These are phyloP conservation scores for Chondrosia reniformis DNA, from an alignment of 37 sponge, comb jelly and placozoan genomes.

Conservation along the genomic window DNA sequence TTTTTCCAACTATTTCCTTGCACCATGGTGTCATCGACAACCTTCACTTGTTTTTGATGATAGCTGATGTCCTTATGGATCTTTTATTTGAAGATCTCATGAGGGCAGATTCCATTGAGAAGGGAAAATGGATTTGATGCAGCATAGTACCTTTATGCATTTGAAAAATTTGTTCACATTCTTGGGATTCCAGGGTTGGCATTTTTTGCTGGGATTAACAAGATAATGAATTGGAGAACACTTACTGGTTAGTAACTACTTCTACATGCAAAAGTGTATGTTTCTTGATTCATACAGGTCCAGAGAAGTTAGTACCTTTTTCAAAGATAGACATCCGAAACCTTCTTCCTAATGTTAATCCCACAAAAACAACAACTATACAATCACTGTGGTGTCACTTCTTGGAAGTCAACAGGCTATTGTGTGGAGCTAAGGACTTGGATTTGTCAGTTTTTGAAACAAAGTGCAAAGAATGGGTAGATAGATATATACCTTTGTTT, in stretches of 20 bases:
- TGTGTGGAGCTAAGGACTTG: not conserved
- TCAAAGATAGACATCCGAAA: not conserved
- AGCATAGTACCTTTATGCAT: not conserved
- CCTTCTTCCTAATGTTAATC: not conserved
- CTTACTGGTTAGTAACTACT: not conserved
- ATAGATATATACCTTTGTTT: not conserved
- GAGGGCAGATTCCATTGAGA: not conserved
- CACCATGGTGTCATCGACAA: constrained; percentile 10
- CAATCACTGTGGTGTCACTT: constrained; percentile 15
- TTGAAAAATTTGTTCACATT: not conserved
- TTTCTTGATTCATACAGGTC: not conserved
- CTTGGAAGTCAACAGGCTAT: not conserved
- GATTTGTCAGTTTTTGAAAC: no score
- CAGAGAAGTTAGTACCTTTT: constrained; percentile 22
- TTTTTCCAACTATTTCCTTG: constrained; percentile 7
- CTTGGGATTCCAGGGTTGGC: constrained; percentile 16
- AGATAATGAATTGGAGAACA: not conserved
- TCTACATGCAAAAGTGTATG: no score
- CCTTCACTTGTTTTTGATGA: constrained; percentile 14
- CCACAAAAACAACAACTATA: not conserved
- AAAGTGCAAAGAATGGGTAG: not conserved
- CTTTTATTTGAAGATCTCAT: not conserved
- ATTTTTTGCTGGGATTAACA: not conserved
- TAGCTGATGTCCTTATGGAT: constrained; percentile 22
- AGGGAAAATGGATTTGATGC: not conserved